Base-by-base conservation (phyloP, 2,113 vertebrate species). In the Falco punctatus region DNA sequence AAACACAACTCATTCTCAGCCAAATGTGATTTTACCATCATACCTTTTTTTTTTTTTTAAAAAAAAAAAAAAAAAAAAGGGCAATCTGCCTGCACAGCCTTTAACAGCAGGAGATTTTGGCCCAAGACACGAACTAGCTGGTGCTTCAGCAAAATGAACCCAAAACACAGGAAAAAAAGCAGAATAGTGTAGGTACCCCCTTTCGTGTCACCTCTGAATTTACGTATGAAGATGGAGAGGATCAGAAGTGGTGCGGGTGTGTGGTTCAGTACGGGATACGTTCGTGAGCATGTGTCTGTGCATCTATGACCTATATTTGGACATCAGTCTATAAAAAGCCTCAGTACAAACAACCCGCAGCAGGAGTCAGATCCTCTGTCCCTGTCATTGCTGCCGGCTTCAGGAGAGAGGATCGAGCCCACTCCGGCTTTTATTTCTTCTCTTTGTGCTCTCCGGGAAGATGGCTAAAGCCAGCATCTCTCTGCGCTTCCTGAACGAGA, bases 241-340 rank as follows among this genome's bases (percentile, higher is more conserved):
- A n/a, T 55, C 61, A 10, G 44, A 89, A 54, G 73, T 24, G 8
- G 12, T 35, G 0, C 0, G n/a, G 46, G 17, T 51, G 35, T 1
- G 2, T 57, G 64, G 71, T 27, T 84, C 48, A 12, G 27, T 16
- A n/a, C 23, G 78, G 32, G 92, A 58, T 52, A 21, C 8, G 49
- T 90, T 61, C 46, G 15, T 59, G 74, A 92, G 80, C 92, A 69
- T 84, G 93, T 93, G 94, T 74, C 86, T 81, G 49, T 90, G 70
- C 62, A 49, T 78, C 94, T 64, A 82, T 92, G 93, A 96, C 95
- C 98, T 98, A 97, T 98, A 97, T 98, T 98, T 98, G 96, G 98
- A 93, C 92, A 59, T 70, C 32, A 17, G 69, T 92, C 98, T 98
- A 98, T 98, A 98, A 98, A 98, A 98, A 98, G 98, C 95, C 94